Base-by-base conservation (phyloP, 2,113 vertebrate genomes). In the Dicrurus megarhynchus region DNA sequence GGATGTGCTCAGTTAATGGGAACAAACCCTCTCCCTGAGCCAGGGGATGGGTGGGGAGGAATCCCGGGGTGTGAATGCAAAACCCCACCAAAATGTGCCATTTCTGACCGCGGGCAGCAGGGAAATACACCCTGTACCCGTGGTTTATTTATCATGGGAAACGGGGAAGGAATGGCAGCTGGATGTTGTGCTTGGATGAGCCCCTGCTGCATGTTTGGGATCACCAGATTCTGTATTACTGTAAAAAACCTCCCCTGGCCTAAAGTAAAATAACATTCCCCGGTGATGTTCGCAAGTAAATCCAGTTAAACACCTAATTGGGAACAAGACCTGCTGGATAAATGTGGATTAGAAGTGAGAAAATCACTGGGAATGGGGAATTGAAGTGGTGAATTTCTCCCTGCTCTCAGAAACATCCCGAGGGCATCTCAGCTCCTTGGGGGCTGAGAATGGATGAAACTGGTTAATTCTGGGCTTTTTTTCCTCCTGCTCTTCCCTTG, bases 181-280 rank as follows among this genome's bases (percentile, higher is more conserved):
- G 86, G 60, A 39, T 71, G 95, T 60, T 91, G 84, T 75, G 10
- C 65, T 94, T 76, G 96, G 95, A 79, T 30, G 41, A 91, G 61
- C 55, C 19, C 32, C 44, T 49, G 32, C 71, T 47, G 71, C n/a
- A 1, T 30, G 52, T 61, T 73, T 89, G 78, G 70, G 16, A 37
- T 32, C 49, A 37, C 9, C 61, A 57, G 49, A 13, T 63, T 68
- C 17, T 53, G 3, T n/a, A 24, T 90, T 47, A n/a, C 60, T 77
- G 16, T 77, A 56, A 84, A 67, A 78, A 52, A 5, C 4, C 20
- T 71, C 35, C 16, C 0, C 12, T 50, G 42, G 30, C 57, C 49
- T 55, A 1, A 44, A 47, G 60, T 24, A 12, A 93, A 95, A 55
- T 44, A 47, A 61, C 15, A 17, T 76, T 93, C 39, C 57, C 22